Evolutionary conservation across 2,888 invertebrate genomes (phyloP).

Genomic region (Schrankia costaestrigalis): DNA sequence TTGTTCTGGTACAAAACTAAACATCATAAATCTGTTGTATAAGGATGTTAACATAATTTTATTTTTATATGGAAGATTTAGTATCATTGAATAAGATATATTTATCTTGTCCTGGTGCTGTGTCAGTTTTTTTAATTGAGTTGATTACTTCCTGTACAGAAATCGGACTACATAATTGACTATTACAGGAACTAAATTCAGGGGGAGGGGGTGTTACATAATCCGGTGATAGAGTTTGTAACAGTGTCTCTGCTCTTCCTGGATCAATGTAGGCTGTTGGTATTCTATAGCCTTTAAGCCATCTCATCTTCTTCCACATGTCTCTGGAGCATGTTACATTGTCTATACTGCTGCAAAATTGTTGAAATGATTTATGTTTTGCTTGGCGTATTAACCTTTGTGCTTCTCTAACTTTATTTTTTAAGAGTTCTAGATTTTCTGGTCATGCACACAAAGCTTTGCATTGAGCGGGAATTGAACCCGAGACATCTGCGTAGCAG

Average conservation of each 20-base stretch:
- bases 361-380: not conserved
- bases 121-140: not conserved
- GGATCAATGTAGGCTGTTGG: not conserved
- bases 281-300: not conserved
- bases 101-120: conserved; percentile 1
- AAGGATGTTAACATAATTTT: not conserved
- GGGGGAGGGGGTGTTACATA: not conserved
- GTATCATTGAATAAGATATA: conserved; percentile 6
- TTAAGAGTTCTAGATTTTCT: not conserved
- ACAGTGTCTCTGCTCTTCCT: not conserved
- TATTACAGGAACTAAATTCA: not conserved
- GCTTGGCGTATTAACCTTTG: not conserved
- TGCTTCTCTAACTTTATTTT: not conserved
- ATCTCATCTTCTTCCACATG: not conserved
- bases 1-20: not conserved
- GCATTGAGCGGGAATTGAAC: no score
- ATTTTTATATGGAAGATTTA: no score
- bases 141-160: not conserved
- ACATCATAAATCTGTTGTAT: not conserved
- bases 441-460: no score
- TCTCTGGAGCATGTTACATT: not conserved
- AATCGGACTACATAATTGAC: not conserved
- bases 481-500: no score
- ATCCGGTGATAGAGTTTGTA: not conserved
- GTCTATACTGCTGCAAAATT: not conserved